A percentile compares a stretch with the other conserved stretches of the same genome.
These are phyloP conservation scores for Ceratoteleas bidentatus DNA, from an alignment of 1,140 invertebrate genomes.

Conservation along the genomic window DNA sequence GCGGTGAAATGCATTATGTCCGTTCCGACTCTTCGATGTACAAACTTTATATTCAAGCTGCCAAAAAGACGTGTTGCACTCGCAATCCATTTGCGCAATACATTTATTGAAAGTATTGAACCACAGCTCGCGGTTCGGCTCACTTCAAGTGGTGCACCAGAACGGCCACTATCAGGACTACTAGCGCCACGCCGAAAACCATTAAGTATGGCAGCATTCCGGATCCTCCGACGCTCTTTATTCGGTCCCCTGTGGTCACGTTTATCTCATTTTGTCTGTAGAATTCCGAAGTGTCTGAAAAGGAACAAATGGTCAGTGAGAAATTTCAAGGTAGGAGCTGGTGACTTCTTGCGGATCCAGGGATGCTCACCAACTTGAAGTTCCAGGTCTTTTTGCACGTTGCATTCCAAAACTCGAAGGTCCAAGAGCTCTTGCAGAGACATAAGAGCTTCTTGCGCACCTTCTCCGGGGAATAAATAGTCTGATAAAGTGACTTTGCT, in stretches of 20 bases:
- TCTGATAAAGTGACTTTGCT: conserved; percentile 88
- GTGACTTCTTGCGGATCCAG: not conserved
- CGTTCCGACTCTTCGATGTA: too few relatives aligned
- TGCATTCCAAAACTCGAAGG: conserved; percentile 85
- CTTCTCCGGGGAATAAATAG: conserved; percentile 92
- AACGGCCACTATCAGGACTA: conserved; percentile 83
- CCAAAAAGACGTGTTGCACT: conserved; percentile 1
- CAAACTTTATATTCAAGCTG: conserved; percentile 12
- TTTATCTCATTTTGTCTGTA: conserved; percentile 83
- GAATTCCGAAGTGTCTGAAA: conserved; percentile 85
- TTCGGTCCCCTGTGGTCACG: conserved; percentile 79
- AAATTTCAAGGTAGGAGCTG: not conserved
- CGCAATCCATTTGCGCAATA: conserved; percentile 19
- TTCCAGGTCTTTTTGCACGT: conserved; percentile 86
- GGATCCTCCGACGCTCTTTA: conserved; percentile 80
- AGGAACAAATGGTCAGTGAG: conserved; percentile 35
- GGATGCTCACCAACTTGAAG: conserved; percentile 81
- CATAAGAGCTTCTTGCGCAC: conserved; percentile 86
- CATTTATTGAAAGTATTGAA: conserved; percentile 20
- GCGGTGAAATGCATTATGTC: too few relatives aligned
- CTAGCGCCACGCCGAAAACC: conserved; percentile 82
- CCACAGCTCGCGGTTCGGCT: not conserved
- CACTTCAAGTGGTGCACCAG: conserved; percentile 79
- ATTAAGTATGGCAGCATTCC: conserved; percentile 83
- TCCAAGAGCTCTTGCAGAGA: conserved; percentile 89